Evolutionary conservation across 2,797 vertebrate genomes (phyloP), one percentile per base, ranked within the genome.

Genomic region (Sebastes diaconus): DNA sequence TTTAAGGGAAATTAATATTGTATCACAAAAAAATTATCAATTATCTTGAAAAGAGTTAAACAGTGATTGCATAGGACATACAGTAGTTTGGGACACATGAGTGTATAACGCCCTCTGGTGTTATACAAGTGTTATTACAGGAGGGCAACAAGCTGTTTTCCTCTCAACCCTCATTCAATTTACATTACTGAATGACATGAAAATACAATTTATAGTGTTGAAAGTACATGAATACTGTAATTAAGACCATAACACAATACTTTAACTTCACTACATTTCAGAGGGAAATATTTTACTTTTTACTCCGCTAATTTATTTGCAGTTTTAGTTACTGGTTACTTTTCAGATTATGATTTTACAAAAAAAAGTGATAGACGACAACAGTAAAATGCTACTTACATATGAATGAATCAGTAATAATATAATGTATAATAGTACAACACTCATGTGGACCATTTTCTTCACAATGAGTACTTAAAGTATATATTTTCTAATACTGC

Each of bases 71-170:
- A 27, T 16, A 30, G 29, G 65, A 6, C 46, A 6, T 4, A 18
- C 12, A 39, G 55, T 1, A 27, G 22, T 10, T 18, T 9, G 18
- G 10, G 11, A 70, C 1, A 69, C 9, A 29, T 65, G 13, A 22
- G 32, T 32, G 57, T 32, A 32, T 72, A 54, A 0, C 6, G 18
- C 80, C 85, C 73, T 55, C 82, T 86, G 3, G 42, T 78, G 90
- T n/a, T 52, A 3, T 18, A 71, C 1, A 54, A 3, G 1, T 54
- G 22, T 20, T 27, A 60, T 27, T 70, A 69, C 77, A 73, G 0
- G 4, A 27, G 2, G 7, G 8, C 27, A 59, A 59, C 14, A 36
- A 42, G 3, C 30, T 25, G 20, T 18, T 32, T 16, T 46, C 8
- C 29, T 32, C 6, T 20, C 42, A 50, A 50, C 42, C 7, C 16